phyloP scores from a whole-genome alignment of 1,140 invertebrate species.

The Tyrophagus putrescentiae region DNA sequence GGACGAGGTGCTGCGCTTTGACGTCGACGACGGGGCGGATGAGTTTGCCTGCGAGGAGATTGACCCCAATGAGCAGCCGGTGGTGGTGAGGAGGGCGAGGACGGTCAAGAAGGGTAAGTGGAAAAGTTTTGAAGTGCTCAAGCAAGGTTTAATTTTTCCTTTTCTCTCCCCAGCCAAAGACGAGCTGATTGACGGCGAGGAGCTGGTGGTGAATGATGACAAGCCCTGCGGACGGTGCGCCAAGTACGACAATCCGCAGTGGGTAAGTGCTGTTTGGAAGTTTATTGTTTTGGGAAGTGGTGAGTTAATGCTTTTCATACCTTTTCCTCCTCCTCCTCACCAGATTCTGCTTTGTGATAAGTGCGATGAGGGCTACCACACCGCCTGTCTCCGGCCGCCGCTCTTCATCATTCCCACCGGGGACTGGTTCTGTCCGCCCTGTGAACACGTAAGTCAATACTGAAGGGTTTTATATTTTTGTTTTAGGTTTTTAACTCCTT shows the following conservation, averaged over 20 bases:
- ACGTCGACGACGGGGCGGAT: constrained; percentile 26
- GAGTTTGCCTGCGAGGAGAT: constrained; percentile 31
- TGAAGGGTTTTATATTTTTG: neutral
- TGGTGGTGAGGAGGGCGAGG: constrained; percentile 44
- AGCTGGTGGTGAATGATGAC: constrained; percentile 31
- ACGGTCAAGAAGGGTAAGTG: constrained; percentile 45
- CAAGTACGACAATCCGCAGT: constrained; percentile 79
- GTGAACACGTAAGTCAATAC: constrained; percentile 62
- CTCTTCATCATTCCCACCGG: constrained; percentile 85
- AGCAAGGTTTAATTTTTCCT: neutral
- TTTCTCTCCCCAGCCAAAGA: constrained; percentile 13
- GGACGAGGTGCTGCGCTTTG: constrained; percentile 27
- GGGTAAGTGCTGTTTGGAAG: constrained; percentile 33
- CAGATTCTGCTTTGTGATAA: constrained; percentile 79
- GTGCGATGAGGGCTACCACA: constrained; percentile 88
- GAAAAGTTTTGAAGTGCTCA: neutral
- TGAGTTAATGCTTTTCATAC: neutral
- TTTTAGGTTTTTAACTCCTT: neutral
- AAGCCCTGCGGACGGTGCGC: constrained; percentile 64
- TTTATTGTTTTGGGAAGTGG: constrained; percentile 6
- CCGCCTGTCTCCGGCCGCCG: constrained; percentile 73
- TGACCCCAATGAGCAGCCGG: constrained; percentile 34
- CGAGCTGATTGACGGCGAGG: constrained; percentile 18
- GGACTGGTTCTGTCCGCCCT: constrained; percentile 91
- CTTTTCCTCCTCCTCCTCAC: constrained; percentile 12